phyloP scores from a whole-genome alignment of 2,797 vertebrate genomes.

The Chaetodon trifasciatus region DNA sequence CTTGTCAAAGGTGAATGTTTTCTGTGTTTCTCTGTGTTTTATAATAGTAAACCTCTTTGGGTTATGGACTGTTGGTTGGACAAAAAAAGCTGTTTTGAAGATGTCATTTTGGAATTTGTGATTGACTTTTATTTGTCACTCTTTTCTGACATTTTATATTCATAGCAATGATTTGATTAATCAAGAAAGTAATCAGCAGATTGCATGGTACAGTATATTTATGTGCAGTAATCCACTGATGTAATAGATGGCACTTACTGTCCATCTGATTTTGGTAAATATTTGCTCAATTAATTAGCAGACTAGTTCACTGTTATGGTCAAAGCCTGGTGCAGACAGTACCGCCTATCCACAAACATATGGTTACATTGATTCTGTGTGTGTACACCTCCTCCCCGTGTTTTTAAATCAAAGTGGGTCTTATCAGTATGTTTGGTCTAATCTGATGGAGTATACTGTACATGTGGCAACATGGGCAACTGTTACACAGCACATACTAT shows the following conservation, averaged over 20 bases:
- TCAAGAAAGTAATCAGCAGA: neutral
- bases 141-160: neutral
- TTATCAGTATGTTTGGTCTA: constrained; percentile 43
- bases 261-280: neutral
- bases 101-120: neutral
- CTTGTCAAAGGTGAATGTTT: neutral
- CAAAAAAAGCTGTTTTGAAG: neutral
- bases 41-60: neutral
- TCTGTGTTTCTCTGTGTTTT: neutral
- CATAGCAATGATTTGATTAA: neutral
- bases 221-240: neutral
- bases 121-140: neutral
- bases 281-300: neutral
- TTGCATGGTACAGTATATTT: neutral
- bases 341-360: neutral
- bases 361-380: neutral
- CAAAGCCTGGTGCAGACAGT: neutral
- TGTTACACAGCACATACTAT: constrained; percentile 53
- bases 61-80: neutral
- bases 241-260: neutral
- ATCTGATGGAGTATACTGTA: constrained; percentile 53
- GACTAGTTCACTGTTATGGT: neutral
- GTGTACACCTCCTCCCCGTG: neutral
- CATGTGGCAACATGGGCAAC: constrained; percentile 64
- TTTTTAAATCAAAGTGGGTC: constrained; percentile 48